Evolutionary conservation across 2,113 vertebrate genomes (phyloP), one percentile per base, ranked within the genome.

Genomic region (Apus apus): DNA sequence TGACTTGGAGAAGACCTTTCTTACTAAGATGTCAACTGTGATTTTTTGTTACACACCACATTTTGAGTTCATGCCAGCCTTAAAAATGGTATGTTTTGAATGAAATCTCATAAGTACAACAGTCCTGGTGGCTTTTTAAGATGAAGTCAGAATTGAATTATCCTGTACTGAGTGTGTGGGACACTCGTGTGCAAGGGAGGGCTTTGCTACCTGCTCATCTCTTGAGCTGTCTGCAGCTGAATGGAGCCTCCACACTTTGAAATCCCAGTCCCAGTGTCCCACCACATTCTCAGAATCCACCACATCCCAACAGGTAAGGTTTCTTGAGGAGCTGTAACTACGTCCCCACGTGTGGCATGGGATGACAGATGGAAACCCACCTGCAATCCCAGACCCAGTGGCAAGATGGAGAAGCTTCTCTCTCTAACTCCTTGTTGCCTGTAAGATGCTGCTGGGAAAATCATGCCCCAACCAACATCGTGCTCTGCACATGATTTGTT

Each of bases 401-500:
- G 5, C 2, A 15, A 93, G 29, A 3, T 50, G 34, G 74, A 74
- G 21, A 20, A 66, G 27, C 27, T 91, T 53, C 12, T 61, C 5
- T 32, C 60, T 50, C 62, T 56, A 50, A 57, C 4, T 48, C 51
- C 5, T 46, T 50, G 43, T 4, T 53, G 34, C 32, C 32, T 79
- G 7, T 18, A 4, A 45, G 0, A 12, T 23, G 72, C 64, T 84
- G 15, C 58, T 78, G 48, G 70, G n/a, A 53, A 53, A 23, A 46
- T 62, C 3, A 5, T 36, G 57, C 51, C 64, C 77, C 3, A 5
- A 46, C 17, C 26, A 4, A 38, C 43, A 8, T 36, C 71, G 5
- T 0, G 1, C 43, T 64, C 71, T 2, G 5, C 66, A 4, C 23
- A 9, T 1, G 0, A 70, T 12, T n/a, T 9, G 3, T 32, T 43